Evolutionary conservation across 1,140 invertebrate species (phyloP).

Genomic region (Drosophila kurseongensis): DNA sequence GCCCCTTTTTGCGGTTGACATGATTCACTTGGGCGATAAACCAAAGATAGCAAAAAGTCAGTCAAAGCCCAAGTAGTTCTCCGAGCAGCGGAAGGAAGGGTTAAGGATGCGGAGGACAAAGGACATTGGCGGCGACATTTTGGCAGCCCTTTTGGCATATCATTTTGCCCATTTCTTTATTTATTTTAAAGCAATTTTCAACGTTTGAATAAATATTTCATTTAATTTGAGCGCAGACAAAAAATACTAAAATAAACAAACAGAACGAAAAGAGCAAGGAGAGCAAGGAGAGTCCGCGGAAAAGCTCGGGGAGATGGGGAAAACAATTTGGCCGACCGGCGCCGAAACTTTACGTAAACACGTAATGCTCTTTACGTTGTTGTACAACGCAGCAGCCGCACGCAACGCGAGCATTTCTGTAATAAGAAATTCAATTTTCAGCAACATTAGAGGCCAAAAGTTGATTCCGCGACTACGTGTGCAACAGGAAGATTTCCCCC

Average conservation of each 20-base stretch:
- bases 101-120: constrained; percentile 41
- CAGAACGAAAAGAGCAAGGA: constrained; percentile 29
- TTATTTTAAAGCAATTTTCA: constrained; percentile 70
- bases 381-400: constrained; percentile 24
- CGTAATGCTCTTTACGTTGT: constrained; percentile 63
- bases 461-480: constrained; percentile 64
- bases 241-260: constrained; percentile 77
- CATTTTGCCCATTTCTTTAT: constrained; percentile 49
- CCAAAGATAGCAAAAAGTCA: constrained; percentile 77
- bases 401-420: constrained; percentile 49
- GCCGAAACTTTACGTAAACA: constrained; percentile 72
- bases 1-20: constrained; percentile 75
- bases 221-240: constrained; percentile 77
- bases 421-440: constrained; percentile 83
- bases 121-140: constrained; percentile 67
- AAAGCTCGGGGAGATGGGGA: constrained; percentile 10
- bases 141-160: constrained; percentile 72
- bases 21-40: constrained; percentile 80
- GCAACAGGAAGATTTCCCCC: constrained; percentile 15
- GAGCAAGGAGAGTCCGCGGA: background rate
- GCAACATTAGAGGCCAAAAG: constrained; percentile 78
- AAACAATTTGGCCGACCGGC: constrained; percentile 69
- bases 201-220: constrained; percentile 82
- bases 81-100: background rate
- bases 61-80: constrained; percentile 61